Base-by-base conservation (phyloP, 2,797 vertebrate genomes). In the Alcedo atthis region DNA sequence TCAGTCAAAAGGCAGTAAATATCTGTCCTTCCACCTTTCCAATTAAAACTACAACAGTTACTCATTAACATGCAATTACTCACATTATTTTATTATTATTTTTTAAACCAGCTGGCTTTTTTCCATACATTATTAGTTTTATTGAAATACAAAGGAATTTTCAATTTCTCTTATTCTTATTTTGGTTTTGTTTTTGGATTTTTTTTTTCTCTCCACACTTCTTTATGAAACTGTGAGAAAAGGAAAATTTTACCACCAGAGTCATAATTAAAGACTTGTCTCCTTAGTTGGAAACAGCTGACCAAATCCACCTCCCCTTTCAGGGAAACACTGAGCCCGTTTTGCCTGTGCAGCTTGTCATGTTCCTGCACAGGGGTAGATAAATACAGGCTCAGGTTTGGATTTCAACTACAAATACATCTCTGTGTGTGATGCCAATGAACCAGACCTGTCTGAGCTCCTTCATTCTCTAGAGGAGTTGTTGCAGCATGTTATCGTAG, bases 61-160 rank as follows among this genome's bases (percentile, higher is more conserved):
- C 96, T 98, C 96, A 97, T 98, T 98, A 98, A 97, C 96, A 98
- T 97, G 98, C 97, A 97, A 97, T 98, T 98, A 98, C 97, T 97
- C 96, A 97, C 95, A 89, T 19, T 24, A 63, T 21, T 61, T 77
- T 51, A 37, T 73, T 32, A 55, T 35, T 67, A 18, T 51, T 51
- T 83, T 76, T 18, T 25, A 25, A 25, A 48, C 49, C 91, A 92
- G 63, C 11, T 62, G 3, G 0, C 16, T 55, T 26, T 55, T 81
- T 74, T 71, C 18, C 30, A 21, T 63, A 22, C 25, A 25, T 76
- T 77, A 59, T 70, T 53, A 67, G 12, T 13, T 67, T 28, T 24
- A 37, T 6, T 64, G 33, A 81, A 90, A 70, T 49, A 77, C 6
- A 28, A 12, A 9, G 2, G 7, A 49, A 16, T 35, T 88, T 89